A percentile compares a stretch with the other conserved stretches of the same genome.
phyloP scores from a whole-genome alignment of 2,797 vertebrate species.

The Acomys russatus region DNA sequence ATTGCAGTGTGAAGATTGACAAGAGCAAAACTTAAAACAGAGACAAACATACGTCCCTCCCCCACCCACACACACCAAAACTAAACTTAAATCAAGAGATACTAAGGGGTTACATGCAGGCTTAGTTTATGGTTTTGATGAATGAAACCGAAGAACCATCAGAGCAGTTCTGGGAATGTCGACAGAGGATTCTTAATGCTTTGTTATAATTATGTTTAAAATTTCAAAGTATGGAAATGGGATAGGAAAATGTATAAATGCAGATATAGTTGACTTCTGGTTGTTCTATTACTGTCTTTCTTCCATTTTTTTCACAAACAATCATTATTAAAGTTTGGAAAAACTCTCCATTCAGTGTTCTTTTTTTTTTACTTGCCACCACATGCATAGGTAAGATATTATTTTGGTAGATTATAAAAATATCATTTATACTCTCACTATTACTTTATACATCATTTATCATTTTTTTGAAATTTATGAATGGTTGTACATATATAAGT shows the following conservation, averaged over 20 bases:
- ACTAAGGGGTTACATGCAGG: not conserved
- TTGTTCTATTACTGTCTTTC: not conserved
- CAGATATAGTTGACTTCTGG: not conserved
- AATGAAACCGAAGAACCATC: not conserved
- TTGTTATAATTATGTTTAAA: not conserved
- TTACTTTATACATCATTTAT: not conserved
- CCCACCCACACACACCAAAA: not conserved
- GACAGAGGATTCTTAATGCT: not conserved
- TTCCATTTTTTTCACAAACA: not conserved
- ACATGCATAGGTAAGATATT: not conserved
- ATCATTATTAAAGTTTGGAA: not conserved
- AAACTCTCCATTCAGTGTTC: not conserved
- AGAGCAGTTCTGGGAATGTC: not conserved
- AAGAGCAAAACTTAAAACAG: not conserved
- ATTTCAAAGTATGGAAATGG: not conserved
- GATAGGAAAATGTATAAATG: not conserved
- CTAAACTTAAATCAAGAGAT: not conserved
- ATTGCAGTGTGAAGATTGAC: not conserved
- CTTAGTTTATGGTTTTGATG: not conserved
- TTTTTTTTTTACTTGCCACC: not conserved
- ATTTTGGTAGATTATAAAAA: not conserved
- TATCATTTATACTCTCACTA: not conserved
- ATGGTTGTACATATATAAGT: slow-evolving; percentile 34
- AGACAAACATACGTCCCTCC: not conserved
- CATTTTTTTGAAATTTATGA: slow-evolving; percentile 23